Base-by-base conservation (phyloP, 2,797 vertebrate genomes). In the Molossus alvarezi region DNA sequence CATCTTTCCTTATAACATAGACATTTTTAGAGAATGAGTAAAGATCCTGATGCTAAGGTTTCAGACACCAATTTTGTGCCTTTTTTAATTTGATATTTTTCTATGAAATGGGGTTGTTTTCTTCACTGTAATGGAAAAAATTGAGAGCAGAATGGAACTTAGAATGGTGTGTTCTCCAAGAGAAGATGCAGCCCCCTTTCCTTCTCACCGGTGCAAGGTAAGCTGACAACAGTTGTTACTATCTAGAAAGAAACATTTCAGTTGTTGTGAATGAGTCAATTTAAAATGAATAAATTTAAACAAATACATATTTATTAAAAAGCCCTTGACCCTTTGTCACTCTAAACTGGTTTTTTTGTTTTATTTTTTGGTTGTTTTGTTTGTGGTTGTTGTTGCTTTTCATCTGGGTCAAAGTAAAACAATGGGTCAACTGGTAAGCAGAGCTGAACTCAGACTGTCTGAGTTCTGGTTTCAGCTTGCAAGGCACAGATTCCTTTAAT, bases 401-500 rank as follows among this genome's bases (percentile, higher is more conserved):
- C 9, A 64, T 6, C 18, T 37, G 2, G 3, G 6, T 89, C 4
- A 84, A 58, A 93, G 5, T 13, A n/a, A 60, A 90, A 27, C 11
- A 60, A 33, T 9, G 1, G 27, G 23, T 37, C 27, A 69, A 57
- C 0, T 60, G 29, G n/a, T 55, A 67, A 77, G 7, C 6, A 91
- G 41, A 53, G 12, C 8, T 62, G 14, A 81, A 15, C 10, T 94
- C 58, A 93, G 41, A 76, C 7, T 55, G 67, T 65, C 71, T 88
- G 62, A 76, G 41, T 64, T 90, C 58, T 95, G 25, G 23, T 77
- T 20, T 80, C 85, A 90, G 58, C 8, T 82, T 83, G 27, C 65
- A 91, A 48, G 15, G 75, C 10, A 62, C 33, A 95, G 27, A 95
- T 94, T 73, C 37, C 23, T 79, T 89, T 95, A 90, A 95, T 55